Evolutionary conservation across 2,888 invertebrate species (phyloP), one percentile per base, ranked within the genome.

Genomic region (Subacronicta megacephala): DNA sequence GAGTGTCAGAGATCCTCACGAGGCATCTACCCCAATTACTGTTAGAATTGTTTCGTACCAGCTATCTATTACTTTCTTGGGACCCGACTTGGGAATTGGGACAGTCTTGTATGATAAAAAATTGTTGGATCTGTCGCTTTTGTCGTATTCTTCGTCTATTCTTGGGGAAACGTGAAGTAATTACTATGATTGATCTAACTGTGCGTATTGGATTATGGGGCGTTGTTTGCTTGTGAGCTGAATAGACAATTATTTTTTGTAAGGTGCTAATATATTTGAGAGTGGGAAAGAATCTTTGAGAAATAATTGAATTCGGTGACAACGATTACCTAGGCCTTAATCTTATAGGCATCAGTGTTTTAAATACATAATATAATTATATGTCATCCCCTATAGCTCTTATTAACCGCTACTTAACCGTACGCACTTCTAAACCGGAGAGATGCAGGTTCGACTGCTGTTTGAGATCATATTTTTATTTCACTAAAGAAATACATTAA

Each of bases 1-100:
- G 80, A 68, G 77, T 84, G 90, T 85, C 91, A 83, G 74, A 75
- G 73, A 77, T 73, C 78, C 87, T 87, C 90, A 71, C 66, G 89
- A 85, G 87, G 86, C 85, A 81, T 80, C 88, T 83, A 84, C 88
- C 88, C 91, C 89, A 89, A 90, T 91, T 90, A 90, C 89, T 74
- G 84, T 78, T 83, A 83, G 88, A 90, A 92, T 90, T 92, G 92
- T 90, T 90, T 86, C 87, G 50, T 54, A 75, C 60, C 78, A 80
- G 81, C 85, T 91, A 90, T 92, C 90, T 90, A 92, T 92, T 92
- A 89, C 88, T 85, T 83, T 84, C 76, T 73, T 62, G 77, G 75
- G 51, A 41, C 38, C 64, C 81, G 76, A 67, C 81, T 77, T 73
- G 90, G 90, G 90, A 90, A 84, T 91, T 82, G 81, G 83, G 78